Evolutionary conservation across 2,113 vertebrate genomes (phyloP).

Genomic region (Rhinichthys klamathensis): DNA sequence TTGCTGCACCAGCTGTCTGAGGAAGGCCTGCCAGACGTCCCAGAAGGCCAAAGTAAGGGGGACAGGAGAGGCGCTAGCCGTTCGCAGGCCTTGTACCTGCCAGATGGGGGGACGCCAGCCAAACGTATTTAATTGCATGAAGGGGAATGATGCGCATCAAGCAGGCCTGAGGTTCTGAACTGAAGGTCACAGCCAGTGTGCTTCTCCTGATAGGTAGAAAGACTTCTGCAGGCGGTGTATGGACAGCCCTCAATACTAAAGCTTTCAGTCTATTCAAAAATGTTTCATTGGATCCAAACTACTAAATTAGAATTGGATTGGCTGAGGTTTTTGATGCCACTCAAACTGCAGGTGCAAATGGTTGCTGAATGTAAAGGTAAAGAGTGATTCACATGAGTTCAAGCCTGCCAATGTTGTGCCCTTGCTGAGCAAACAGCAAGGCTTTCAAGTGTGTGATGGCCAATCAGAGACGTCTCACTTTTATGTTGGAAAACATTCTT

Average conservation of each 20-base stretch:
- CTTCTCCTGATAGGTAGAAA: conserved; percentile 23
- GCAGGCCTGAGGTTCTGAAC: conserved; percentile 37
- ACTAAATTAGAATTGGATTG: background rate
- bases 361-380: conserved; percentile 4
- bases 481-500: conserved; percentile 4
- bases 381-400: background rate
- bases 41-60: conserved; percentile 71
- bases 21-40: conserved; percentile 70
- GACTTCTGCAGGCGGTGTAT: conserved; percentile 30
- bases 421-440: conserved; percentile 1
- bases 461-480: background rate
- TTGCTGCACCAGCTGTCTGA: conserved; percentile 73
- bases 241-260: background rate
- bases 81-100: conserved; percentile 68
- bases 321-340: background rate
- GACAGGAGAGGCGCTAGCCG: conserved; percentile 65
- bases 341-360: conserved; percentile 15
- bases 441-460: conserved; percentile 5
- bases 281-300: conserved; percentile 5
- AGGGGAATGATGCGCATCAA: conserved; percentile 44
- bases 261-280: background rate
- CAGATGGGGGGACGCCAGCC: conserved; percentile 63
- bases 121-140: conserved; percentile 64
- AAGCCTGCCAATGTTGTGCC: conserved; percentile 5
- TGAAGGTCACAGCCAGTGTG: conserved; percentile 35